Percentiles rank a stretch among this genome's conserved stretches.
phyloP scores from a whole-genome alignment of 2,888 invertebrate genomes.

The Bibio marci region DNA sequence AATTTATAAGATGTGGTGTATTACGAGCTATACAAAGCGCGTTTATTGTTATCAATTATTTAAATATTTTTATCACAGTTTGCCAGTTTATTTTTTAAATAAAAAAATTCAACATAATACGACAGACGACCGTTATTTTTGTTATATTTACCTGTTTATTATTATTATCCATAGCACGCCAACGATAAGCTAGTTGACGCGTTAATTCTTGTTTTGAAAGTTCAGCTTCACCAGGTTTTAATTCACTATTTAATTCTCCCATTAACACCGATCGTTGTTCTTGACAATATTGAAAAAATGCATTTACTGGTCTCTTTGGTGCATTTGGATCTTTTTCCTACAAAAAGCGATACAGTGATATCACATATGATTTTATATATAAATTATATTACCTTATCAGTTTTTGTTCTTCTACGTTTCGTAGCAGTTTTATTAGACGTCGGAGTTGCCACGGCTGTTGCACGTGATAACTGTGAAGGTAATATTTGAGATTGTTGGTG shows the following conservation, averaged over 20 bases:
- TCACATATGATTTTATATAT: neutral
- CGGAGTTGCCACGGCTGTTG: no score
- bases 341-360: neutral
- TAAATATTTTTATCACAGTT: no score
- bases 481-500: no score
- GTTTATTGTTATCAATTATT: no score
- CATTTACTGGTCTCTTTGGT: slow-evolving; percentile 63
- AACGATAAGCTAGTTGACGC: slow-evolving; percentile 52
- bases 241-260: slow-evolving; percentile 40
- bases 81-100: neutral
- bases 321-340: slow-evolving; percentile 50
- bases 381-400: slow-evolving; percentile 1
- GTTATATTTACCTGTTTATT: slow-evolving; percentile 44
- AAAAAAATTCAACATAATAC: slow-evolving; percentile 20
- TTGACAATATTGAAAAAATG: slow-evolving; percentile 66
- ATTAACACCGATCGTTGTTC: slow-evolving; percentile 57
- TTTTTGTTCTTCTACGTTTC: slow-evolving; percentile 2
- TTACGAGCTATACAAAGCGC: no score
- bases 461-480: no score
- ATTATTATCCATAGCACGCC: slow-evolving; percentile 49
- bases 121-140: no score
- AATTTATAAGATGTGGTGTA: no score
- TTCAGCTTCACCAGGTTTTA: slow-evolving; percentile 42
- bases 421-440: no score
- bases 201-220: slow-evolving; percentile 60